Conservation (phyloP, 1,140 invertebrate species). For the Saccostrea glomerata region DNA sequence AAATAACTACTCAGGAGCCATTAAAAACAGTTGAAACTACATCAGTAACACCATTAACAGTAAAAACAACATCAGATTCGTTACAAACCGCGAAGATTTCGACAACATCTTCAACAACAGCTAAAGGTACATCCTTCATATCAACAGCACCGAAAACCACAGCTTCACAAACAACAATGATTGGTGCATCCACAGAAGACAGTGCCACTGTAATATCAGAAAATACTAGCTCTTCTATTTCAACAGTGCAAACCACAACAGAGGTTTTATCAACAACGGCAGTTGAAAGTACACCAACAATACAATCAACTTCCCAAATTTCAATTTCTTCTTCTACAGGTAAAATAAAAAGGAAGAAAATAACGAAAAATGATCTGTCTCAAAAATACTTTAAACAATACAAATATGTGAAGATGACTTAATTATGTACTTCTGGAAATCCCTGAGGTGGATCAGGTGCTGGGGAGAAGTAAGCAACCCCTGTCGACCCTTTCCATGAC, state of each 20-base stretch:
- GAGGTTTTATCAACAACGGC: background rate
- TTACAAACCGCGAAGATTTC: background rate
- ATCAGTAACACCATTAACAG: background rate
- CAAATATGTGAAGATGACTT: background rate
- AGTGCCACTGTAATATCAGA: too few relatives aligned
- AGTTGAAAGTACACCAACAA: background rate
- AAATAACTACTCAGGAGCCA: too few relatives aligned
- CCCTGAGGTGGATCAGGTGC: too few relatives aligned
- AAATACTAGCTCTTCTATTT: too few relatives aligned
- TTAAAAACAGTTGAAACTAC: background rate
- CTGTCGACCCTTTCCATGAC: background rate
- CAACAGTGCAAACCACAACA: background rate
- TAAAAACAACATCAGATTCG: background rate
- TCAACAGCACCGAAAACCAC: background rate
- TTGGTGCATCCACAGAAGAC: too few relatives aligned
- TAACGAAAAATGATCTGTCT: background rate
- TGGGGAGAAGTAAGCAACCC: background rate
- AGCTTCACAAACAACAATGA: background rate
- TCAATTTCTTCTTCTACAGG: background rate
- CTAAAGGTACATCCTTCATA: background rate
- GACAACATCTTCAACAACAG: background rate
- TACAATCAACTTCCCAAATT: background rate
- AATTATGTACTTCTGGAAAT: too few relatives aligned
- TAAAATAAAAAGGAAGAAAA: background rate
- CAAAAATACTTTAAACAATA: background rate